Base-by-base conservation (phyloP, 2,888 invertebrate genomes). In the Thymelicus sylvestris region DNA sequence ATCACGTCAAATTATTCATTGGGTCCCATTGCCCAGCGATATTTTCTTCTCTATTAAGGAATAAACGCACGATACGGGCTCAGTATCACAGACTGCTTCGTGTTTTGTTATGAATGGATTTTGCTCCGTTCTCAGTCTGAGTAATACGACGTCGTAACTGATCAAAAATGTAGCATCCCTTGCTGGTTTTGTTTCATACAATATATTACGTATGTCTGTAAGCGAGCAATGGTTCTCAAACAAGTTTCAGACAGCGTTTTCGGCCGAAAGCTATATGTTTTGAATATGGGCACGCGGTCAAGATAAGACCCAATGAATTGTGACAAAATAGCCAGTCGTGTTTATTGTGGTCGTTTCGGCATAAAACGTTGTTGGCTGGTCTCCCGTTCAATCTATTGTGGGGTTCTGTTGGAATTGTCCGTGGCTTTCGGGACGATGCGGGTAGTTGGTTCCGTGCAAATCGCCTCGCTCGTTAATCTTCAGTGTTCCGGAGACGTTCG, bases 21-120 rank as follows among this genome's bases (percentile, higher is more conserved):
- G 77, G 75, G 73, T 76, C 70, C 74, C 67, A 64, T 64, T 44
- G 67, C 55, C 73, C 67, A 77, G 80, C 79, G 75, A 74, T 78
- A 80, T 82, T 83, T 86, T 83, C 81, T 82, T 80, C 83, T 80
- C 83, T 83, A 85, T 86, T 85, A 85, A 82, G 82, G 79, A 80
- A 83, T 81, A 84, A 81, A 86, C 84, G 84, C 82, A 85, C 83
- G 78, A 80, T 77, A 78, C 77, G 57, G 77, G 78, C 79, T 81
- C 82, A 81, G 83, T 80, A 82, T 81, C 78, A 80, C 78, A 81
- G 74, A 85, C 83, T 80, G 82, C 76, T 68, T 76, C 72, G 73
- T 73, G 73, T 76, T 75, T 76, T 75, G 82, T 84, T 85, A 83
- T 82, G 81, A 80, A 77, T 79, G 78, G 78, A 79, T 78, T 79